Conservation (phyloP, 2,888 invertebrate genomes). For the Chrysolina americana region DNA sequence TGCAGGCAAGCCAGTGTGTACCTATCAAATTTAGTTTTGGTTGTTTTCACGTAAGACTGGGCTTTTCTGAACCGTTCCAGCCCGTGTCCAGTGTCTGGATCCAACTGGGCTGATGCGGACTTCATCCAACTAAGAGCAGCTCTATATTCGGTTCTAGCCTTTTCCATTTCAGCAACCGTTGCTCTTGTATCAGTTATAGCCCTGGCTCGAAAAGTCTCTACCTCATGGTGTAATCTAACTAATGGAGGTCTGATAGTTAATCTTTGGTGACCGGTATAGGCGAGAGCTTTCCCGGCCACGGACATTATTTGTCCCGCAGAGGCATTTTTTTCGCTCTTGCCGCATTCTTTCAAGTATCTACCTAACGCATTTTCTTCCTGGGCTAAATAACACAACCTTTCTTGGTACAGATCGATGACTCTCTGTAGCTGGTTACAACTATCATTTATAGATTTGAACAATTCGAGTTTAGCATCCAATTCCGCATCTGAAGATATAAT, state of each 20-base stretch:
- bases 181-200: slow-evolving; percentile 94
- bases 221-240: slow-evolving; percentile 91
- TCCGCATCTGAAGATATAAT: slow-evolving; percentile 97
- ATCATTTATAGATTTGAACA: slow-evolving; percentile 92
- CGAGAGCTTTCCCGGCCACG: slow-evolving; percentile 83
- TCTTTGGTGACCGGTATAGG: slow-evolving; percentile 86
- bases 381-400: slow-evolving; percentile 90
- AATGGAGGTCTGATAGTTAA: slow-evolving; percentile 89
- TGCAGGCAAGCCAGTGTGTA: slow-evolving; percentile 95
- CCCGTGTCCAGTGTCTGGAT: slow-evolving; percentile 96
- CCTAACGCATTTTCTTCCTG: slow-evolving; percentile 96
- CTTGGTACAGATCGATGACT: slow-evolving; percentile 94
- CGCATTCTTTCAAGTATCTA: slow-evolving; percentile 93
- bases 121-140: slow-evolving; percentile 99
- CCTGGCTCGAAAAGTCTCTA: slow-evolving; percentile 96
- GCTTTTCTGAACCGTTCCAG: slow-evolving; percentile 96
- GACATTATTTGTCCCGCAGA: slow-evolving; percentile 90
- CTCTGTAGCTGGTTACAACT: slow-evolving; percentile 90
- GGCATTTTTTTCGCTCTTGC: slow-evolving; percentile 87
- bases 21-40: slow-evolving; percentile 93
- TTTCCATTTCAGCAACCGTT: slow-evolving; percentile 96
- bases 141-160: slow-evolving; percentile 93
- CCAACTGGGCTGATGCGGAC: slow-evolving; percentile 93
- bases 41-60: slow-evolving; percentile 82
- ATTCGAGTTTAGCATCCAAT: slow-evolving; percentile 95